A percentile compares a stretch with the other conserved stretches of the same genome.
Conservation (phyloP, 2,888 invertebrate species). For the Cantharis nigra region DNA sequence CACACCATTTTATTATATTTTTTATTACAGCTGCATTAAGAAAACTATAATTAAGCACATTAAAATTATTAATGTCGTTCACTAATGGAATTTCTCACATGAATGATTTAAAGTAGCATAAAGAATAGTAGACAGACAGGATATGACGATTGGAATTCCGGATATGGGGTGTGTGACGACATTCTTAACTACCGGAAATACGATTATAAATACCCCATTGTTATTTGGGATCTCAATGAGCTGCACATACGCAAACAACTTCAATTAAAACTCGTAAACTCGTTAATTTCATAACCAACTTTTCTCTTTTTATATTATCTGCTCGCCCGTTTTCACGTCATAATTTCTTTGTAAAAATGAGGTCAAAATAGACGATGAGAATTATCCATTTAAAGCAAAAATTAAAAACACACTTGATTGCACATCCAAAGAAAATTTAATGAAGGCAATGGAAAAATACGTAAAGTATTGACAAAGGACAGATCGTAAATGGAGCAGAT, state of each 20-base stretch:
- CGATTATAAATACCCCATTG: conserved; percentile 31
- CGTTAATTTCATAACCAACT: conserved; percentile 12
- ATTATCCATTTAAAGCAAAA: background rate
- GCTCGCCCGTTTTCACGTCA: background rate
- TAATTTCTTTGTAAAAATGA: background rate
- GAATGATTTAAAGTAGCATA: background rate
- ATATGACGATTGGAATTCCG: conserved; percentile 30
- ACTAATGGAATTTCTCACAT: background rate
- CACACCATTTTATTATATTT: background rate
- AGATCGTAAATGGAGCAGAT: background rate
- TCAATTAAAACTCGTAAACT: conserved; percentile 6
- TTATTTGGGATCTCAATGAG: conserved; percentile 17
- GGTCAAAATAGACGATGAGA: background rate
- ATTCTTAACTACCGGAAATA: conserved; percentile 23
- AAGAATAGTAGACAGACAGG: conserved; percentile 11
- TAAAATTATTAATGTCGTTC: background rate
- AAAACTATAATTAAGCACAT: background rate
- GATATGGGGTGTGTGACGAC: conserved; percentile 25
- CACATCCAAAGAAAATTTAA: background rate
- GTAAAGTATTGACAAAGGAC: background rate
- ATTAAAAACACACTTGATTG: background rate
- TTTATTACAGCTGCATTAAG: background rate
- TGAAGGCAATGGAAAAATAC: background rate
- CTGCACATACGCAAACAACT: conserved; percentile 5
- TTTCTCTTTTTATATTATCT: background rate